These are phyloP conservation scores for Craterocephalus amniculus DNA, from an alignment of 2,797 vertebrate genomes.

Conservation along the genomic window DNA sequence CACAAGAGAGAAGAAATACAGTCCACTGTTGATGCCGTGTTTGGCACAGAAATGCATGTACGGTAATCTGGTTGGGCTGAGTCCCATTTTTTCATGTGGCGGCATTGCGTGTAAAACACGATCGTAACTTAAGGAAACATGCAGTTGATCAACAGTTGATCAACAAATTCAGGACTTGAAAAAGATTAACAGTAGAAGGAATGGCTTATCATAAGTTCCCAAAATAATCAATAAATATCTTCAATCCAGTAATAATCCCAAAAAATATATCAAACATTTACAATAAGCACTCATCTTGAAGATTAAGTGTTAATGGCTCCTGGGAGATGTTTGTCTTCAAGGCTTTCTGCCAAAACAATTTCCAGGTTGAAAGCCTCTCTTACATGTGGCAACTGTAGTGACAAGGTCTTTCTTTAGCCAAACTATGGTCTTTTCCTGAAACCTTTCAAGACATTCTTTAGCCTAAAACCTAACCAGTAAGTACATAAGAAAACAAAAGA, in stretches of 20 bases:
- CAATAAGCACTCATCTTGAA: conserved; percentile 46
- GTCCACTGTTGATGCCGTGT: conserved; percentile 70
- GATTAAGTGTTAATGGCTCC: conserved; percentile 50
- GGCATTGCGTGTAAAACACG: conserved; percentile 41
- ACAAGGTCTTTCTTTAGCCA: neutral
- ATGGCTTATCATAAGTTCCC: conserved; percentile 68
- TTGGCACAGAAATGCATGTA: conserved; percentile 78
- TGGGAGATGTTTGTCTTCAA: neutral
- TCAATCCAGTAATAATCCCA: conserved; percentile 34
- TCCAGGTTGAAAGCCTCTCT: neutral
- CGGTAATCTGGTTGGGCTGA: conserved; percentile 54
- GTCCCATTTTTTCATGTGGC: conserved; percentile 55
- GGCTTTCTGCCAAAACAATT: neutral
- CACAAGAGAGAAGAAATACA: conserved; percentile 75
- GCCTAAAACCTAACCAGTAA: neutral
- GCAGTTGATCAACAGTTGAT: conserved; percentile 60
- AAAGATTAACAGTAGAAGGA: conserved; percentile 26
- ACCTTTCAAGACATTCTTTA: neutral
- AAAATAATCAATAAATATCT: conserved; percentile 59
- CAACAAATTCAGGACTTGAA: conserved; percentile 27
- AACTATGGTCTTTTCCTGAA: neutral
- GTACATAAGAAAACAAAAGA: neutral
- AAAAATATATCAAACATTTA: conserved; percentile 68
- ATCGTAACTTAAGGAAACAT: conserved; percentile 53
- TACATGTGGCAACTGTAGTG: neutral